Conservation (phyloP, 30 jellyfish, hydroid and myxozoan species). For the Pelagia noctiluca region DNA sequence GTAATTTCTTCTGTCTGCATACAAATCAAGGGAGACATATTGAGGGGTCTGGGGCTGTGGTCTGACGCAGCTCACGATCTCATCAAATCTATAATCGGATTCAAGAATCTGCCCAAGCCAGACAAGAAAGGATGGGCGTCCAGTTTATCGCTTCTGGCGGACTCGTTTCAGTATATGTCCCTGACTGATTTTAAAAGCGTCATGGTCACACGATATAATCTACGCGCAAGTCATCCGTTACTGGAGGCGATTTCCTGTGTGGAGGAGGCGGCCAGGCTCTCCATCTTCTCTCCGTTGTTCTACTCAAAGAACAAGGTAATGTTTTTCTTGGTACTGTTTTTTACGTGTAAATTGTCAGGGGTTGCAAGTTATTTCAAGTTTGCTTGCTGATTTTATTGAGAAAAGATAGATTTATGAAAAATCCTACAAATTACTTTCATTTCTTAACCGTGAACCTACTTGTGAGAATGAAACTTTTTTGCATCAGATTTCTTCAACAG, state of each 20-base stretch:
- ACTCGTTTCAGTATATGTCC: constrained; percentile 67
- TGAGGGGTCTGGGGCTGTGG: constrained; percentile 65
- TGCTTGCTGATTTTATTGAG: no score
- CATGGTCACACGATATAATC: constrained; percentile 20
- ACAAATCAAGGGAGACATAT: constrained; percentile 56
- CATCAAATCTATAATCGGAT: constrained; percentile 37
- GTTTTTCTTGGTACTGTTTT: neutral
- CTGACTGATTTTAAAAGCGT: constrained; percentile 29
- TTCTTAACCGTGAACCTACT: no score
- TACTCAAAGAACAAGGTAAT: constrained; percentile 50
- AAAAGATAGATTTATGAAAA: no score
- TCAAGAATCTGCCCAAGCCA: constrained; percentile 17
- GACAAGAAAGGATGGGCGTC: constrained; percentile 54
- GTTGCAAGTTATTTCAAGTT: no score
- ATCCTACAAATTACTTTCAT: no score
- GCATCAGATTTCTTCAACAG: no score
- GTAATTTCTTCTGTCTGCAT: constrained; percentile 42
- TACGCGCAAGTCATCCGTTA: constrained; percentile 44
- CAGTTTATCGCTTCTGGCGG: constrained; percentile 57
- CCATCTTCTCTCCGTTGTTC: constrained; percentile 55
- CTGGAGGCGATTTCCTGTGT: constrained; percentile 67
- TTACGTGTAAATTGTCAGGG: no score
- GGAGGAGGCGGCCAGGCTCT: constrained; percentile 59
- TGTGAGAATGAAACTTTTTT: no score
- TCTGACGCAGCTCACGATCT: constrained; percentile 50